Conservation (phyloP, 1,140 invertebrate species). For the Sitobion miscanthi region DNA sequence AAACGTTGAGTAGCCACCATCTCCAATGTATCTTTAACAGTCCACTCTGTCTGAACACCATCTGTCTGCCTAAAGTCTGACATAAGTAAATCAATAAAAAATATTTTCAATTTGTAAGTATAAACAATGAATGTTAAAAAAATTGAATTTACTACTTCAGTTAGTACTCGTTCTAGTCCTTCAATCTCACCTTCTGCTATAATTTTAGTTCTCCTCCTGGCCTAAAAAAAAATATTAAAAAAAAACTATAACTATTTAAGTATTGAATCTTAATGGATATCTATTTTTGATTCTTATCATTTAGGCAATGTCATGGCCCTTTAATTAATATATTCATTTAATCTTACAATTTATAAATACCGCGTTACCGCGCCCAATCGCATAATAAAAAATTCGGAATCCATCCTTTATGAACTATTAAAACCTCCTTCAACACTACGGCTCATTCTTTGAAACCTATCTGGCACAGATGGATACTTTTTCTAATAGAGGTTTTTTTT, state of each 20-base stretch:
- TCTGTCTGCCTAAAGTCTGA: conserved; percentile 95
- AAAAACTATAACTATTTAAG: background rate
- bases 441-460: conserved; percentile 96
- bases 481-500: conserved; percentile 98
- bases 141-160: conserved; percentile 74
- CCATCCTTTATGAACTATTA: conserved; percentile 98
- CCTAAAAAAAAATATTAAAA: conserved; percentile 64
- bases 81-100: background rate
- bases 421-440: conserved; percentile 95
- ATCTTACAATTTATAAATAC: conserved; percentile 94
- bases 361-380: conserved; percentile 97
- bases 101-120: conserved; percentile 41
- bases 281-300: background rate
- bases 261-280: conserved; percentile 24
- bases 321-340: background rate
- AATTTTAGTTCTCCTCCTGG: conserved; percentile 98
- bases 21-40: conserved; percentile 98
- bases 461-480: conserved; percentile 98
- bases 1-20: conserved; percentile 99
- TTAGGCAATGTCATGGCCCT: background rate
- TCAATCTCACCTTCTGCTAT: conserved; percentile 97
- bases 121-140: conserved; percentile 45
- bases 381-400: conserved; percentile 94
- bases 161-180: conserved; percentile 92
- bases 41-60: conserved; percentile 97